These are phyloP conservation scores for Brachionus sp. DNA, from an alignment of 1,140 invertebrate species.

Conservation along the genomic window DNA sequence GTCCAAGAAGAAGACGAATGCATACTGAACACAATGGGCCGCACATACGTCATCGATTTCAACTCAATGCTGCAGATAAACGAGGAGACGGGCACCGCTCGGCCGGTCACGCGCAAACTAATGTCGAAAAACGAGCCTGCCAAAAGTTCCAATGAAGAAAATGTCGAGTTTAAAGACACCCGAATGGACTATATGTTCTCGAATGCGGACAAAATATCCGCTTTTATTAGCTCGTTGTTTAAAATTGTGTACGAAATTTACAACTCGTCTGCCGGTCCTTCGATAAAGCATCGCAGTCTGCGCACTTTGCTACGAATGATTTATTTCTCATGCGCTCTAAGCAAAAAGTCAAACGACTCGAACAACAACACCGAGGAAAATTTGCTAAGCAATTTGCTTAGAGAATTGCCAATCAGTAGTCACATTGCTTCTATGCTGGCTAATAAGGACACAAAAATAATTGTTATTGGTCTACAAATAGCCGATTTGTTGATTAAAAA, in stretches of 20 bases:
- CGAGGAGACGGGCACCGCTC: slow-evolving; percentile 87
- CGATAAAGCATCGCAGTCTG: slow-evolving; percentile 89
- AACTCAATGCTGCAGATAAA: slow-evolving; percentile 96
- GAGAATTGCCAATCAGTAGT: slow-evolving; percentile 60
- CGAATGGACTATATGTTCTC: slow-evolving; percentile 67
- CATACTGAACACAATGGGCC: slow-evolving; percentile 49
- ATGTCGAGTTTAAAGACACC: slow-evolving; percentile 60
- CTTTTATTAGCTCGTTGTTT: slow-evolving; percentile 82
- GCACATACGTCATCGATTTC: slow-evolving; percentile 91
- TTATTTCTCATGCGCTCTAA: slow-evolving; percentile 71
- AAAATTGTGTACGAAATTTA: slow-evolving; percentile 88
- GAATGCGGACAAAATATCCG: slow-evolving; percentile 69
- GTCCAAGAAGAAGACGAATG: slow-evolving; percentile 47
- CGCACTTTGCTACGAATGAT: slow-evolving; percentile 91
- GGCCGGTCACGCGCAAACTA: slow-evolving; percentile 73
- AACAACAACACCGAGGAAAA: not conserved
- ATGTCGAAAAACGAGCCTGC: not conserved
- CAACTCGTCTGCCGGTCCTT: slow-evolving; percentile 91
- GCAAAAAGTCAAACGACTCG: not conserved
- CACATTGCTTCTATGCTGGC: slow-evolving; percentile 97
- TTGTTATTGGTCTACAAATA: slow-evolving; percentile 93
- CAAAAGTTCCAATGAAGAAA: not conserved
- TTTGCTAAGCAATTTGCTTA: slow-evolving; percentile 13
- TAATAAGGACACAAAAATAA: slow-evolving; percentile 86
- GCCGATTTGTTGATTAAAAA: slow-evolving; percentile 93